Conservation (phyloP, 2,113 vertebrate species). For the Aythya baeri region DNA sequence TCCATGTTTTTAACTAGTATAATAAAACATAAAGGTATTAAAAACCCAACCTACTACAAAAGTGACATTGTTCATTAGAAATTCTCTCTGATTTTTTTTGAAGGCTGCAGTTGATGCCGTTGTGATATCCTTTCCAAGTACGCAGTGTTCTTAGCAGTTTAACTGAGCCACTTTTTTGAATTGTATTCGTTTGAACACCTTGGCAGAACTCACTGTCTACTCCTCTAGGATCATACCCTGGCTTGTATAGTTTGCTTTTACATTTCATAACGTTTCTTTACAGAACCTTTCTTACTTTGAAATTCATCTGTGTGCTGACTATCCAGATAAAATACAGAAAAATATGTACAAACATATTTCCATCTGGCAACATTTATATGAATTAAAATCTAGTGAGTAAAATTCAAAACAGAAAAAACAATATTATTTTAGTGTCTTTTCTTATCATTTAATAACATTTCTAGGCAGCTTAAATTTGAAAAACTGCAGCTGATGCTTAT, state of each 20-base stretch:
- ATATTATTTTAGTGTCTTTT: background rate
- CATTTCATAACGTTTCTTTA: background rate
- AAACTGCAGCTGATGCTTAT: background rate
- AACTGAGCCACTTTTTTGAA: conserved; percentile 19
- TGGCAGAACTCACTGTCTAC: background rate
- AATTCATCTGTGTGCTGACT: background rate
- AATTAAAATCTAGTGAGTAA: background rate
- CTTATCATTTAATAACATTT: background rate
- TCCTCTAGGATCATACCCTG: background rate
- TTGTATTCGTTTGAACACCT: conserved; percentile 39
- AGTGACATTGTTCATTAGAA: conserved; percentile 23
- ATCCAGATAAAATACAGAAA: conserved; percentile 10
- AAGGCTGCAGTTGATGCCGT: background rate
- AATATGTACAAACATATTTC: background rate
- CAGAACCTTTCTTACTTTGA: background rate
- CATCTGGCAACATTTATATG: background rate
- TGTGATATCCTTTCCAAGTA: conserved; percentile 1
- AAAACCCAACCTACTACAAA: background rate
- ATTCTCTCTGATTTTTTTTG: conserved; percentile 52
- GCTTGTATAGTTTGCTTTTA: background rate
- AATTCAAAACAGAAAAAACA: background rate
- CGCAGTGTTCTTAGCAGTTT: conserved; percentile 19
- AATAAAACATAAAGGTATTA: background rate
- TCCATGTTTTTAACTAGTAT: background rate
- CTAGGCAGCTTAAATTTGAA: background rate